phyloP scores from a whole-genome alignment of 2,113 vertebrate genomes.

The Odontesthes bonariensis region DNA sequence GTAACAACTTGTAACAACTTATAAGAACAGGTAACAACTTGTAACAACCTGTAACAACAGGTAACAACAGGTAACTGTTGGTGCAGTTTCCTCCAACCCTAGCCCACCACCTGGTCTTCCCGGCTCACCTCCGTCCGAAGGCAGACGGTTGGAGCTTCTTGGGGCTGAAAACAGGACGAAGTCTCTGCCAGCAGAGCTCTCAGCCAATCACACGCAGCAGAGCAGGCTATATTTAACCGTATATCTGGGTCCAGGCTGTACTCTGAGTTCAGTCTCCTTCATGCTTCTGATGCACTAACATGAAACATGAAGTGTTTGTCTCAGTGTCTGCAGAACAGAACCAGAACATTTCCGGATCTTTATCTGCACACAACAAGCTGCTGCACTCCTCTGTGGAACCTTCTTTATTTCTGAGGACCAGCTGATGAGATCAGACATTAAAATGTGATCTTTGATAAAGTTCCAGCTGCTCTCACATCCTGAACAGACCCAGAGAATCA shows the following conservation, averaged over 20 bases:
- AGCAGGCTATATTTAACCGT: conserved; percentile 43
- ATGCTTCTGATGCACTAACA: no score
- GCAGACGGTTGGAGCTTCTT: conserved; percentile 1
- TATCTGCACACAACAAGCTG: not conserved
- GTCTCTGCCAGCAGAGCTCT: not conserved
- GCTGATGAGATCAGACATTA: no score
- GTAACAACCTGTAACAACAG: no score
- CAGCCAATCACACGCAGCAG: conserved; percentile 36
- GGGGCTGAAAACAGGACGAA: conserved; percentile 15
- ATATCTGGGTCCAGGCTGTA: conserved; percentile 12
- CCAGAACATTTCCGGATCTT: not conserved
- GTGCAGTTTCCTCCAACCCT: not conserved
- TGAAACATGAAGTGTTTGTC: not conserved
- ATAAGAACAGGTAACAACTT: no score
- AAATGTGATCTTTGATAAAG: no score
- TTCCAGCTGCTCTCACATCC: no score
- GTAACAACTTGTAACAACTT: no score
- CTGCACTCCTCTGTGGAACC: no score
- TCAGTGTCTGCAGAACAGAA: not conserved
- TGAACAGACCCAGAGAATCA: no score
- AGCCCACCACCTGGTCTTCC: not conserved
- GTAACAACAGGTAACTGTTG: not conserved
- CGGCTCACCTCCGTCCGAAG: not conserved
- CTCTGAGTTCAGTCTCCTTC: no score
- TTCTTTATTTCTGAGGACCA: no score